Conservation (phyloP, 2,888 invertebrate genomes). For the Micoletzkya japonica region DNA sequence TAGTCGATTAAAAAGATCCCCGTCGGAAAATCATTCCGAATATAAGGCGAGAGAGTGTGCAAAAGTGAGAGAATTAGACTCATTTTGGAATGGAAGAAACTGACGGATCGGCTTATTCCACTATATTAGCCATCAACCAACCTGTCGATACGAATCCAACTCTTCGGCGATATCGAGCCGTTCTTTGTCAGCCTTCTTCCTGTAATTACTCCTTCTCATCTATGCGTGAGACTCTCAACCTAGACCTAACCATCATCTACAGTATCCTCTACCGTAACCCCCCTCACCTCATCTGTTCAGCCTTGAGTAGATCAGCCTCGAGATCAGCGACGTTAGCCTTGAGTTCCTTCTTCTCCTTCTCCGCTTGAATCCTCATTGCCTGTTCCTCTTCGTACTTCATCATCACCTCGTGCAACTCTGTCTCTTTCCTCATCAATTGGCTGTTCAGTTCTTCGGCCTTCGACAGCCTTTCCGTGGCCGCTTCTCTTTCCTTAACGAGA, state of each 20-base stretch:
- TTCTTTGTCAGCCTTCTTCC: slow-evolving; percentile 87
- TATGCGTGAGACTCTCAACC: background rate
- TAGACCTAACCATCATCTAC: slow-evolving; percentile 32
- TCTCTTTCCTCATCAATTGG: slow-evolving; percentile 84
- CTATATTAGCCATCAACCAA: slow-evolving; percentile 25
- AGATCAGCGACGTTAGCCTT: slow-evolving; percentile 88
- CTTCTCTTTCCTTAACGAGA: slow-evolving; percentile 83
- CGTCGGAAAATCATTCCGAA: too few relatives aligned
- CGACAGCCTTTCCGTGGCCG: slow-evolving; percentile 84
- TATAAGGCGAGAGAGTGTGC: too few relatives aligned
- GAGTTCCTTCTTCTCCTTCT: slow-evolving; percentile 84
- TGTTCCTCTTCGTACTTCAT: slow-evolving; percentile 28
- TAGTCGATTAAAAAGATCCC: too few relatives aligned
- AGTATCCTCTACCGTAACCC: background rate
- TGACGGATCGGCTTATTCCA: slow-evolving; percentile 11
- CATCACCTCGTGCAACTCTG: slow-evolving; percentile 74
- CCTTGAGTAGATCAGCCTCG: slow-evolving; percentile 93
- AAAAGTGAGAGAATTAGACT: too few relatives aligned
- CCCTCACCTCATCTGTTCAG: slow-evolving; percentile 74
- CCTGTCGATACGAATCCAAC: slow-evolving; percentile 54
- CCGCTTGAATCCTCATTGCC: slow-evolving; percentile 75
- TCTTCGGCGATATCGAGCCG: slow-evolving; percentile 81
- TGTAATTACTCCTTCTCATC: slow-evolving; percentile 16
- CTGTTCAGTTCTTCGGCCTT: slow-evolving; percentile 87
- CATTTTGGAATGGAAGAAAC: too few relatives aligned